Base-by-base conservation (phyloP, 1,140 invertebrate species). In the Aradophagus sp. region DNA sequence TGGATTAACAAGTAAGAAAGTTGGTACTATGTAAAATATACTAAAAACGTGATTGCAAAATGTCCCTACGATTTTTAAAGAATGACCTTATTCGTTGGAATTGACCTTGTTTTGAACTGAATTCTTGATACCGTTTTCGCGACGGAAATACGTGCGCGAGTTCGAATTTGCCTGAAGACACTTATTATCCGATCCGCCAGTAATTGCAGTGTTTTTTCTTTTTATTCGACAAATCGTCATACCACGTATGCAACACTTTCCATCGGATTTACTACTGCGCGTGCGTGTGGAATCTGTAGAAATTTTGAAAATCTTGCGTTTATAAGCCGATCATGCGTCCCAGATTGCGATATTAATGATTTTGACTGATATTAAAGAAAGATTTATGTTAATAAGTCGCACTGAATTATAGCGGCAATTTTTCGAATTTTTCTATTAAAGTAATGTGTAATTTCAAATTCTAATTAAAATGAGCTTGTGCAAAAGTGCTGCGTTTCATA, bases 161-260 rank as follows among this genome's bases (percentile, higher is more conserved):
- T 29, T 47, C 26, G 20, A 39, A 13, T 34, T 14, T 20, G 10
- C 13, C 5, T 8, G 32, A 38, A 14, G 8, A 26, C 34, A 39
- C 41, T 65, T 27, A 65, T 65, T 65, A 65, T 38, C 32, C 5
- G 15, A 35, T 13, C 16, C 8, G 41, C 14, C 7, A 0, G 27
- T 41, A 55, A 52, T 62, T 62, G 32, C 23, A 2, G n/a, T 16
- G 7, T 2, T 7, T 35, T 35, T 52, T 62, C 36, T 44, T 16
- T 34, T 26, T 14, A 26, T 11, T 4, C 12, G 13, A 6, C 39
- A 13, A 31, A 45, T 17, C 5, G 23, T 20, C 19, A n/a, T 6
- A 12, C 13, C 52, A 35, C 32, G 36, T 16, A 42, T 41, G 44
- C 39, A 63, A 63, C 47, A 63, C 59, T 63, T 63, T 63, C 45